Evolutionary conservation across 30 jellyfish, hydroid and myxozoan species (phyloP), one percentile per base, ranked within the genome.

Genomic region (Cassiopea andromeda): DNA sequence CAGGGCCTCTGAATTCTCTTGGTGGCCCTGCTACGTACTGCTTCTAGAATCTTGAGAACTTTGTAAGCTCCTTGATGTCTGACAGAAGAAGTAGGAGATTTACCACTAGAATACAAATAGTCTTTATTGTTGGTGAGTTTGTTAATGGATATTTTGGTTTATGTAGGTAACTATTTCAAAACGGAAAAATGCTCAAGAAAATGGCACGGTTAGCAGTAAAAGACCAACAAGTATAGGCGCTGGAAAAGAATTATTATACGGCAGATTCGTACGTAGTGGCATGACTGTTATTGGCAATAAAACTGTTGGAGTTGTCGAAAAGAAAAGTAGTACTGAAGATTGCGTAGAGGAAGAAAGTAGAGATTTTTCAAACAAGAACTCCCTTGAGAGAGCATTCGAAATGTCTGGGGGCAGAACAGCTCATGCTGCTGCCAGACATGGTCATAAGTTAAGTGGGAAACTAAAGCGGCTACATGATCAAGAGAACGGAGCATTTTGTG

Each of bases 391-490:
- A 68, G 97, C 92, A 17, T 96, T 85, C 69, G 76, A 83, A 68
- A 45, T 79, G 73, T 87, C 99, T 1, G 97, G 97, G 2, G 99
- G 99, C 1, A 81, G 93, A 50, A 96, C 99, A 1, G 99, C 95
- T 19, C 99, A 96, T 49, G 92, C 92, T 78, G 99, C 98, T 8
- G 99, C 99, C 9, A 86, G 99, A 16, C 99, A 96, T 84, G 99
- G 99, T 46, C 96, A 87, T 61, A 82, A 78, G 50, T 69, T 96
- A 80, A 83, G 75, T 83, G 99, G 99, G 46, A 96, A 96, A 80
- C 75, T 96, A 73, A 91, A 96, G 47, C 92, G 99, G n/a, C 73
- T 96, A 3, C 93, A 86, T 48, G 97, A 95, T 13, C 99, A 95
- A 68, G 98, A 94, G 71, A 60, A 50, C 79, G 27, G 4, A 70